phyloP scores from a whole-genome alignment of 1,140 invertebrate genomes.

The Eueides isabella region DNA sequence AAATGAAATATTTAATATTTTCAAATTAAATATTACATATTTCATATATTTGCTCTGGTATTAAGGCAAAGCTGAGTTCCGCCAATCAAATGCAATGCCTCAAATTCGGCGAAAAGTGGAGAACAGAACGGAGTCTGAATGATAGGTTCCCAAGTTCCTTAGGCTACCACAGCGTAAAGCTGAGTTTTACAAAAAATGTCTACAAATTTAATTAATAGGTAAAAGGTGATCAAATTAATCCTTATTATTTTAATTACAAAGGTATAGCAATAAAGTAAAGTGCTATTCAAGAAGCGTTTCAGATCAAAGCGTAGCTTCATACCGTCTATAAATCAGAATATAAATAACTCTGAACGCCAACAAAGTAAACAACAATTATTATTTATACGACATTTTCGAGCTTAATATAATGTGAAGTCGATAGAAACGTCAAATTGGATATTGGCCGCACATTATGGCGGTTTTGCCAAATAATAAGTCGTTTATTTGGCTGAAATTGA shows the following conservation, averaged over 20 bases:
- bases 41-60: too few species aligned
- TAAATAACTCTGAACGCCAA: background rate
- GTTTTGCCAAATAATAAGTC: background rate
- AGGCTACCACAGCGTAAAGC: too few species aligned
- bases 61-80: too few species aligned
- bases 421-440: background rate
- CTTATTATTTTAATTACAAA: too few species aligned
- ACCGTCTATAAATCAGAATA: background rate
- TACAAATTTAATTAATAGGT: background rate
- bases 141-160: too few species aligned
- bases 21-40: too few species aligned
- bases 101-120: too few species aligned
- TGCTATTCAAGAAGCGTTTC: background rate
- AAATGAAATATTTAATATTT: too few species aligned
- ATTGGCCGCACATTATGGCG: background rate
- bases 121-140: too few species aligned
- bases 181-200: background rate
- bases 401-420: background rate
- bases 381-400: background rate
- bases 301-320: background rate
- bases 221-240: too few species aligned
- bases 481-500: background rate
- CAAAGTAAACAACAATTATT: background rate
- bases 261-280: too few species aligned
- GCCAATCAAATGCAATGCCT: too few species aligned